phyloP scores from a whole-genome alignment of 2,113 vertebrate species.

The Mus spicilegus region DNA sequence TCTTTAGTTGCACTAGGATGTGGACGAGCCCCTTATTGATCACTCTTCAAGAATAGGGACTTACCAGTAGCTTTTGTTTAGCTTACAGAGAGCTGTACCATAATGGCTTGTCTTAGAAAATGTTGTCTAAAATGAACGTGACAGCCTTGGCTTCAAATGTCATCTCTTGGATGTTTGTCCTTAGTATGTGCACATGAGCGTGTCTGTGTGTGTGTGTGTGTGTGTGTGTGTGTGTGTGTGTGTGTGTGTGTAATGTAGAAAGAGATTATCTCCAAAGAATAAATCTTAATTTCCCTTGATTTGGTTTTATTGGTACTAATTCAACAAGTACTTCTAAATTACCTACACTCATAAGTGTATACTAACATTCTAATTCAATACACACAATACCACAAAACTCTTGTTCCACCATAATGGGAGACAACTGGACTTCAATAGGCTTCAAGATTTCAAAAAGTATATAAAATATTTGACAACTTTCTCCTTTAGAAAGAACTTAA shows the following conservation, averaged over 20 bases:
- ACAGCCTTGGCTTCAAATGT: conserved; percentile 57
- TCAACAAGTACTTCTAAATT: conserved; percentile 39
- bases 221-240: neutral
- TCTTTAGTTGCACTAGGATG: conserved; percentile 28
- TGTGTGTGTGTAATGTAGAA: neutral
- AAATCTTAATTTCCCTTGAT: neutral
- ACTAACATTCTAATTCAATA: conserved; percentile 35
- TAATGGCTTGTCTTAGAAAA: conserved; percentile 43
- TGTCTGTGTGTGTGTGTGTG: neutral
- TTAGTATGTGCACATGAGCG: neutral
- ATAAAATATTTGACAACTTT: conserved; percentile 25
- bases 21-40: conserved; percentile 11
- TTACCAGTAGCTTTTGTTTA: conserved; percentile 46
- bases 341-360: neutral
- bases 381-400: neutral
- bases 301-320: conserved; percentile 1
- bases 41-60: conserved; percentile 35
- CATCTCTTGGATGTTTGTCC: conserved; percentile 17
- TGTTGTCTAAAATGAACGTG: conserved; percentile 55
- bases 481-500: conserved; percentile 1
- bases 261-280: conserved; percentile 50
- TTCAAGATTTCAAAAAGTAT: conserved; percentile 24
- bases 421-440: neutral
- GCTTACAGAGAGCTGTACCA: conserved; percentile 26
- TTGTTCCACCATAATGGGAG: neutral